These are phyloP conservation scores for Dynastes hyllus DNA, from an alignment of 2,888 invertebrate genomes.

Conservation along the genomic window DNA sequence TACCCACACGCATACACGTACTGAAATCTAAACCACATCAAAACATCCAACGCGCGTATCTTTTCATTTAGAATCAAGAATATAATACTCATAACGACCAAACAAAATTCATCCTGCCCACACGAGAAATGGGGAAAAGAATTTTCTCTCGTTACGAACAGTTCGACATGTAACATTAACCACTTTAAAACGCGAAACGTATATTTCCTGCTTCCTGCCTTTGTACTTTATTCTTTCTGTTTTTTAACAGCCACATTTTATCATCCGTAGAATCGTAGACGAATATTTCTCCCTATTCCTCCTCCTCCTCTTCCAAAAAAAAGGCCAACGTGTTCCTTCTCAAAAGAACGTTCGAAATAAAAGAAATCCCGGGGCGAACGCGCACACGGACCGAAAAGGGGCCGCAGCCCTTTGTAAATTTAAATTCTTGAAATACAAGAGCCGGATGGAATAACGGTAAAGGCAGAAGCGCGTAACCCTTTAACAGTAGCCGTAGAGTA, in stretches of 20 bases:
- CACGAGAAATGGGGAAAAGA: slow-evolving; percentile 1
- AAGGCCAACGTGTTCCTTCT: slow-evolving; percentile 3
- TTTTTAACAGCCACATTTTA: not conserved
- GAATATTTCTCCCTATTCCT: not conserved
- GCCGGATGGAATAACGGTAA: slow-evolving; percentile 34
- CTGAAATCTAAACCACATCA: slow-evolving; percentile 19
- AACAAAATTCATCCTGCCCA: slow-evolving; percentile 6
- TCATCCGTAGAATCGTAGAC: not conserved
- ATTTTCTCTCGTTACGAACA: not conserved
- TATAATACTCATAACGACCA: not conserved
- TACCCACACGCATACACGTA: not conserved
- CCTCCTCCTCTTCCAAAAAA: not conserved
- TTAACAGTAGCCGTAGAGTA: slow-evolving; percentile 57
- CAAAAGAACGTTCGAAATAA: slow-evolving; percentile 42
- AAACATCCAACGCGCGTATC: not conserved
- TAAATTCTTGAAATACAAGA: slow-evolving; percentile 65
- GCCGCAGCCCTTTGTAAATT: slow-evolving; percentile 57
- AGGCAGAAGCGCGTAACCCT: slow-evolving; percentile 57
- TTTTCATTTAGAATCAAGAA: slow-evolving; percentile 13
- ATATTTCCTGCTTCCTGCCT: not conserved
- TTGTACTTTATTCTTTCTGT: not conserved
- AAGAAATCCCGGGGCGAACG: slow-evolving; percentile 16
- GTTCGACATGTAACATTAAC: slow-evolving; percentile 16
- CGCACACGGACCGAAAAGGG: slow-evolving; percentile 48
- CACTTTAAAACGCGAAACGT: not conserved